Base-by-base conservation (phyloP, 2,888 invertebrate genomes). In the Sussaba pulchella region DNA sequence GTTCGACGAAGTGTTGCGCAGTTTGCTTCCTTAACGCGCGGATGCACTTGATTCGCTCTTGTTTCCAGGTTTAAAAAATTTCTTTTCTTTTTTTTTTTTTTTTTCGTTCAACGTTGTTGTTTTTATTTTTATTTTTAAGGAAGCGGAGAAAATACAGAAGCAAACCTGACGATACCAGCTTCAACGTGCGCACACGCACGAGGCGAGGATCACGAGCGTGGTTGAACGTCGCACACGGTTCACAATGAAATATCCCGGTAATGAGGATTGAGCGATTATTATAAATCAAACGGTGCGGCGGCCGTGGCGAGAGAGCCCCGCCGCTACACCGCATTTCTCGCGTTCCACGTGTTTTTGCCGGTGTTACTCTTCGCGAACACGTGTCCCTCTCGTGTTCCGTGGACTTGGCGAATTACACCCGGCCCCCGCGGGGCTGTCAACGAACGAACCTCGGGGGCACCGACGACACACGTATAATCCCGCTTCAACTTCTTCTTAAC, bases 181-280 rank as follows among this genome's bases (percentile, higher is more conserved):
- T 54, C 21, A 24, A 19, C 50, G 9, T 17, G 3, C 14, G 24
- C 36, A 31, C 26, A 12, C 1, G 3, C 12, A 52, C 3, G 3
- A 8, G 14, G 24, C 19, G n/a, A 2, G 43, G 2, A 4, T 14
- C 24, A 61, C 10, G 43, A 59, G 59, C 67, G 67, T 63, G 17
- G 78, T 50, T 47, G 71, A 41, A 43, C 72, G 74, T 76, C 72
- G 78, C 79, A 74, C 77, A 77, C 61, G 69, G 76, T 83, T 78
- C 83, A 84, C 86, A 88, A 87, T 86, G 83, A 88, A 88, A 86
- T 85, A 84, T 87, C 84, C 79, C 85, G 81, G 88, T 89, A 89
- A 89, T 88, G 89, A 89, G 90, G 88, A 89, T 90, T 89, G 89
- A 88, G 88, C 89, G 88, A 91, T 91, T 90, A 90, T 91, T 90